Conservation (phyloP, 1,140 invertebrate genomes). For the Drosophila sturtevanti region DNA sequence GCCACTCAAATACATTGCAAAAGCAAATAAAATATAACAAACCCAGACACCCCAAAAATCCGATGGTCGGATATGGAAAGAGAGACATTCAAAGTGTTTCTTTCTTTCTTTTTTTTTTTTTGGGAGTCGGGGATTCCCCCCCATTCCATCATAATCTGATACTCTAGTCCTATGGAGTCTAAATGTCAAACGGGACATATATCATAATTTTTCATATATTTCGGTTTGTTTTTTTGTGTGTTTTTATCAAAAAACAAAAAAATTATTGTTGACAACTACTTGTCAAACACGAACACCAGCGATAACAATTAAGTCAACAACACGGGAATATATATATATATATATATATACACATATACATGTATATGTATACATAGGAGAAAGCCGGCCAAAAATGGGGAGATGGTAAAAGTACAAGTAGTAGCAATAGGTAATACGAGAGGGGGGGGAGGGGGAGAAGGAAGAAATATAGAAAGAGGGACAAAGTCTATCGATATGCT, state of each 20-base stretch:
- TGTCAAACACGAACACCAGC: conserved; percentile 67
- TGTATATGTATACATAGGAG: neutral
- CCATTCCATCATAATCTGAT: neutral
- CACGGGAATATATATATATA: conserved; percentile 5
- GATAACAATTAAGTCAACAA: conserved; percentile 79
- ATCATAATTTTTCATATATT: neutral
- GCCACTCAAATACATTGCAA: conserved; percentile 35
- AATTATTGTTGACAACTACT: conserved; percentile 66
- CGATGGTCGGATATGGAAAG: neutral
- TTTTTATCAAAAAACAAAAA: conserved; percentile 60
- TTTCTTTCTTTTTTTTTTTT: no score
- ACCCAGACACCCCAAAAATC: neutral
- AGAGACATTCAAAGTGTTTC: no score
- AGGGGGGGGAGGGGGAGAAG: neutral
- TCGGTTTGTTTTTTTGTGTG: conserved; percentile 37
- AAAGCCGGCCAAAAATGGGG: neutral
- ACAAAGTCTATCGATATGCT: conserved; percentile 48
- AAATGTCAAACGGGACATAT: neutral
- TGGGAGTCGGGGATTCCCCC: neutral
- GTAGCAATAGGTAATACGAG: no score
- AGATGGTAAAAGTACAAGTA: neutral
- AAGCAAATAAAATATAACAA: conserved; percentile 39
- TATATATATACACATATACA: no score
- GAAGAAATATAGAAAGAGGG: conserved; percentile 15
- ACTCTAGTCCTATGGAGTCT: neutral